These are phyloP conservation scores for Agelas oroides DNA, from an alignment of 37 sponge, comb jelly and placozoan genomes.

Conservation along the genomic window DNA sequence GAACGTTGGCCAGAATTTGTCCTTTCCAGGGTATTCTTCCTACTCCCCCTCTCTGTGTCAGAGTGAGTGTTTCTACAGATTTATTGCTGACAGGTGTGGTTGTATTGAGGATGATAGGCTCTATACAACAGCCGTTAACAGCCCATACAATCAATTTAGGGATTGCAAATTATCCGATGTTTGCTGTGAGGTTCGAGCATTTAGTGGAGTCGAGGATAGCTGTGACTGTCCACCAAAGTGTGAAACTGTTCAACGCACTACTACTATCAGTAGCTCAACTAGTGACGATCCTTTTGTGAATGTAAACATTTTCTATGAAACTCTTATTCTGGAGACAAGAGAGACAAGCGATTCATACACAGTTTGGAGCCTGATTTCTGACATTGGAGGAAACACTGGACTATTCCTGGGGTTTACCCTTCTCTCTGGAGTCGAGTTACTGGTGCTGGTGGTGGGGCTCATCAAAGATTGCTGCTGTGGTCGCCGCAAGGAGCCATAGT, in stretches of 20 bases:
- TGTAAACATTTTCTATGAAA: constrained; percentile 7
- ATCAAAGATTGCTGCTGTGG: constrained; percentile 13
- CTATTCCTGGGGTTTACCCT: constrained; percentile 63
- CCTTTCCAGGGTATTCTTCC: not conserved
- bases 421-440: constrained; percentile 24
- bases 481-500: too few species aligned
- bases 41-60: constrained; percentile 15
- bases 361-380: constrained; percentile 38
- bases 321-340: constrained; percentile 2
- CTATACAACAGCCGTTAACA: constrained; percentile 12
- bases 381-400: constrained; percentile 58
- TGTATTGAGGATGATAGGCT: constrained; percentile 3
- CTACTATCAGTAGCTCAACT: constrained; percentile 23
- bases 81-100: not conserved
- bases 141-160: not conserved
- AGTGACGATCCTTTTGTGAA: not conserved
- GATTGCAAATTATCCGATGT: not conserved
- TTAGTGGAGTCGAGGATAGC: not conserved
- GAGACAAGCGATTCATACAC: constrained; percentile 48
- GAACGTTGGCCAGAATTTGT: not conserved
- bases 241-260: not conserved
- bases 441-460: constrained; percentile 22
- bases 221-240: constrained; percentile 27
- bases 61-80: constrained; percentile 11
- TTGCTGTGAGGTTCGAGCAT: constrained; percentile 5